Conservation (phyloP, 2,113 vertebrate species). For the Odocoileus hemionus region DNA sequence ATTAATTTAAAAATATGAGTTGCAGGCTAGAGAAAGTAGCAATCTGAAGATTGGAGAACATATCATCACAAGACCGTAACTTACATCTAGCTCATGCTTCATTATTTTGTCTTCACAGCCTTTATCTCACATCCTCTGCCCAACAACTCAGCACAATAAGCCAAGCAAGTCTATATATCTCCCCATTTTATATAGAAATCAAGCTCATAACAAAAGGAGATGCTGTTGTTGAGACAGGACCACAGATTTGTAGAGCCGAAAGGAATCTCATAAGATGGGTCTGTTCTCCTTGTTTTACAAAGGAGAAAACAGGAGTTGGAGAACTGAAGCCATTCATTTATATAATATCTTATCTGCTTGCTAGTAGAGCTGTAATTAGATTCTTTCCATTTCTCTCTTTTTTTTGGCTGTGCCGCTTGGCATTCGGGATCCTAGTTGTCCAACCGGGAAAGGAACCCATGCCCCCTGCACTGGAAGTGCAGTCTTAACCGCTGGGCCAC, state of each 20-base stretch:
- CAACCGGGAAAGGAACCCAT: not conserved
- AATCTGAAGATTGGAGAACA: accelerated
- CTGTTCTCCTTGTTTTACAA: not conserved
- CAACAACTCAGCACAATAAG: not conserved
- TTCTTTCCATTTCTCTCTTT: not conserved
- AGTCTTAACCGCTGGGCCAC: not conserved
- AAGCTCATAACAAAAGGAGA: accelerated
- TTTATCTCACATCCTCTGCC: not conserved
- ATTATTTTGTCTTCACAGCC: not conserved
- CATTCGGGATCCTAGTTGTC: not conserved
- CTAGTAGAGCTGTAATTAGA: not conserved
- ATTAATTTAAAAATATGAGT: not conserved
- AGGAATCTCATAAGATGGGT: not conserved
- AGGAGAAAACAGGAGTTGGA: not conserved
- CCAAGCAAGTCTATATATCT: not conserved
- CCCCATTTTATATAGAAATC: not conserved
- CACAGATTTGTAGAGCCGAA: not conserved
- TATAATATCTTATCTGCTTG: not conserved
- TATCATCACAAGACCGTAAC: not conserved
- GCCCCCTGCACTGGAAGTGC: not conserved
- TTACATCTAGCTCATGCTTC: not conserved
- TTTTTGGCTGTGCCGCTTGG: not conserved
- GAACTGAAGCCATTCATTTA: not conserved
- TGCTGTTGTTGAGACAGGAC: accelerated
- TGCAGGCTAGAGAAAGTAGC: not conserved